Conservation (phyloP, 2,113 vertebrate genomes). For the Regulus satrapa region DNA sequence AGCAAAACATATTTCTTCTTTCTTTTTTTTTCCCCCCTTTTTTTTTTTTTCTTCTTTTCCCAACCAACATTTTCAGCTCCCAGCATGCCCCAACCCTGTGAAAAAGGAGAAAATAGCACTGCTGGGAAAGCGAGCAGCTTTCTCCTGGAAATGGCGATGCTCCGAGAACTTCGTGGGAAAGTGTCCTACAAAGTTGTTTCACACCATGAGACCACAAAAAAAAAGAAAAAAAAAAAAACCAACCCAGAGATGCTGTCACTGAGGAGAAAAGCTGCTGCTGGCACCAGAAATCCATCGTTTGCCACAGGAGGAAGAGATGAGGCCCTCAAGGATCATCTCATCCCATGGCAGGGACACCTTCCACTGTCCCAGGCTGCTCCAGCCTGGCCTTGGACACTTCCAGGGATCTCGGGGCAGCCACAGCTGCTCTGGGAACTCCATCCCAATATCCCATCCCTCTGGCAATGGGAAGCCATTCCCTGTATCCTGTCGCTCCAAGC, state of each 20-base stretch:
- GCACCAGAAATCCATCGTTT: not conserved
- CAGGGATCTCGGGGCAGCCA: not conserved
- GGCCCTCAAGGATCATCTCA: not conserved
- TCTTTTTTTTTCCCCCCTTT: no score
- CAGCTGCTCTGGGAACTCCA: not conserved
- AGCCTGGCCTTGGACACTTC: accelerated
- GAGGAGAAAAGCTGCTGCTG: not conserved
- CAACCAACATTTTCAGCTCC: not conserved
- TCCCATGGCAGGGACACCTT: not conserved
- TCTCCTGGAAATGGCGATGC: slow-evolving; percentile 64
- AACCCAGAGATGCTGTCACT: not conserved
- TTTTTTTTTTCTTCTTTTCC: not conserved
- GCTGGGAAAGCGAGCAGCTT: slow-evolving; percentile 45
- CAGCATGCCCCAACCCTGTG: not conserved
- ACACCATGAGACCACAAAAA: not conserved
- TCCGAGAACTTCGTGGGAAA: slow-evolving; percentile 10
- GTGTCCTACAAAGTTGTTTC: slow-evolving; percentile 3
- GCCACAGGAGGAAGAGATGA: not conserved
- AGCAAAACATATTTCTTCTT: slow-evolving; percentile 5
- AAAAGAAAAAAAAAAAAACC: not conserved
- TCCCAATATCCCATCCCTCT: not conserved
- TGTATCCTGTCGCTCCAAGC: accelerated
- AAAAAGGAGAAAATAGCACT: slow-evolving; percentile 7
- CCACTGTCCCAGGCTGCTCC: accelerated
- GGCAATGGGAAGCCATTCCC: not conserved